These are phyloP conservation scores for Rhegmatorhina hoffmannsi DNA, from an alignment of 2,113 vertebrate species.

Conservation along the genomic window DNA sequence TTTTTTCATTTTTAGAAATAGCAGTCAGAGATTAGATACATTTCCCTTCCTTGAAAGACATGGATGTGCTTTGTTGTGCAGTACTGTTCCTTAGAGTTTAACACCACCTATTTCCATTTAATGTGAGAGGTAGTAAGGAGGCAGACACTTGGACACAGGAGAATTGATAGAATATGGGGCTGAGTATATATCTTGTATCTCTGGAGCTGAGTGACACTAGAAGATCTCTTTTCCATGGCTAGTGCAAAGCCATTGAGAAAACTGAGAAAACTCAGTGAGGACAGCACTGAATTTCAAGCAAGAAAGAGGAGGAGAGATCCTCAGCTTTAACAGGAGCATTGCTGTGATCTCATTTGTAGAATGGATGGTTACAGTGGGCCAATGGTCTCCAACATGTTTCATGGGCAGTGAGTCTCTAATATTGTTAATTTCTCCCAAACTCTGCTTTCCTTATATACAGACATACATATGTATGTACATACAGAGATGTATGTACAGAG, in stretches of 20 bases:
- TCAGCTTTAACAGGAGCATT: background rate
- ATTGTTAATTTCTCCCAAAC: background rate
- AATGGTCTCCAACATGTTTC: background rate
- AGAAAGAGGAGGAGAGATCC: background rate
- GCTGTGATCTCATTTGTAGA: background rate
- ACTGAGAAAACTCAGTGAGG: background rate
- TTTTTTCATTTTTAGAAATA: background rate
- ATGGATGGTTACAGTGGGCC: background rate
- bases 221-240: background rate
- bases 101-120: background rate
- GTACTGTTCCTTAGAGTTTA: background rate
- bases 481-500: background rate
- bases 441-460: background rate
- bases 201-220: background rate
- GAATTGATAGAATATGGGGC: background rate
- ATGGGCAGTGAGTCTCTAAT: background rate
- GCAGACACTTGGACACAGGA: background rate
- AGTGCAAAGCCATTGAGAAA: background rate
- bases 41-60: background rate
- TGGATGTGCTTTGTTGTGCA: background rate
- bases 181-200: background rate
- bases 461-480: accelerated
- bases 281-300: background rate
- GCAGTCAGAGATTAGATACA: background rate
- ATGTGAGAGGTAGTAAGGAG: background rate